Percentiles rank a stretch among this genome's conserved stretches.
These are phyloP conservation scores for Numida meleagris DNA, from an alignment of 2,113 vertebrate genomes.

Conservation along the genomic window DNA sequence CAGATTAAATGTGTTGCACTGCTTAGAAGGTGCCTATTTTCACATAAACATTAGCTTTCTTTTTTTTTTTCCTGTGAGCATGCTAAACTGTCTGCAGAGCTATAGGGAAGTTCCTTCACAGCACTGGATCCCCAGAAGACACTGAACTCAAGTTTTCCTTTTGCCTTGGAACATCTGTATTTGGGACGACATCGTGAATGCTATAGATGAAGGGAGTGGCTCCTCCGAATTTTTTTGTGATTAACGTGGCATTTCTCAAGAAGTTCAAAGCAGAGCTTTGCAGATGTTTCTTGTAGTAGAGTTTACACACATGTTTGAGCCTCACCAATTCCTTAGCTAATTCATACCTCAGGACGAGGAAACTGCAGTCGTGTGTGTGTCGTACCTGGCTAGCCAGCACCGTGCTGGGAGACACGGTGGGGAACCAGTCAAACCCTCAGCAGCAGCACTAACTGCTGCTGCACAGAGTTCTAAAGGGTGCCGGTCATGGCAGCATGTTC, in stretches of 20 bases:
- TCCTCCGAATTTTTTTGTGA: neutral
- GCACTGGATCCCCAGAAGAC: neutral
- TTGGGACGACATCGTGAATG: neutral
- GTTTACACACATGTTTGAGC: neutral
- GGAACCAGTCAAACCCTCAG: neutral
- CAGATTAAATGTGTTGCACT: neutral
- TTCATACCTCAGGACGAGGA: neutral
- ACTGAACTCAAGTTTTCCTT: neutral
- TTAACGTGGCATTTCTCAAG: neutral
- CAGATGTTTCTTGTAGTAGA: neutral
- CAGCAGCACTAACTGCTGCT: neutral
- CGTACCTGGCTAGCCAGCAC: neutral
- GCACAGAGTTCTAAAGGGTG: neutral
- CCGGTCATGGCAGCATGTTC: neutral
- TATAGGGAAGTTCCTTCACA: neutral
- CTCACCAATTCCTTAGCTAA: neutral
- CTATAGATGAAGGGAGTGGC: neutral
- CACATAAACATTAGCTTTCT: neutral
- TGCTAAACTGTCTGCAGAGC: neutral
- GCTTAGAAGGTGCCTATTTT: neutral
- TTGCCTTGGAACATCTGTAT: neutral
- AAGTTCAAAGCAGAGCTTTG: neutral
- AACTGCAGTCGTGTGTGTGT: accelerated
- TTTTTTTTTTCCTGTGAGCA: neutral
- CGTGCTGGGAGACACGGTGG: neutral